These are phyloP conservation scores for Chrysopilus asiliformis DNA, from an alignment of 2,888 invertebrate species.

Conservation along the genomic window DNA sequence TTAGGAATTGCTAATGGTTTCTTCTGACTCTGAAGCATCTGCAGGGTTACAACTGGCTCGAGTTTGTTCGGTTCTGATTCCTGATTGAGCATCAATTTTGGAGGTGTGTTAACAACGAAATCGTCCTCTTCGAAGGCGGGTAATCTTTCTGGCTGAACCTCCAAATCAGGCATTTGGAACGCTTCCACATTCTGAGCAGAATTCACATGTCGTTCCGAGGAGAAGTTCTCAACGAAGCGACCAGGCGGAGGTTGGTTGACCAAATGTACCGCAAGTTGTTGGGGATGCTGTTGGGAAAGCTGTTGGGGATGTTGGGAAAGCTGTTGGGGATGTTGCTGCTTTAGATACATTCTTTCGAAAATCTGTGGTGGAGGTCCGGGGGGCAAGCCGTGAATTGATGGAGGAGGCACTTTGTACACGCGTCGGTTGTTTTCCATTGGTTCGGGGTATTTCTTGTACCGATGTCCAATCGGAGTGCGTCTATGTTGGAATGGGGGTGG, in stretches of 20 bases:
- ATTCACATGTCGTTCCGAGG: conserved; percentile 24
- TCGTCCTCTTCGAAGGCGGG: conserved; percentile 30
- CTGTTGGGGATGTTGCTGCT: conserved; percentile 18
- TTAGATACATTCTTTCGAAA: conserved; percentile 22
- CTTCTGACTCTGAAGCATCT: conserved; percentile 51
- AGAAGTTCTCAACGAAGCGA: conserved; percentile 19
- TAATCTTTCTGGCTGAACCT: conserved; percentile 16
- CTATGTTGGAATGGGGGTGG: conserved; percentile 31
- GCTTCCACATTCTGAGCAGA: no score
- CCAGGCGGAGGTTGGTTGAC: conserved; percentile 9
- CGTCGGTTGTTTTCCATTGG: conserved; percentile 22
- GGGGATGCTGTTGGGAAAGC: conserved; percentile 8
- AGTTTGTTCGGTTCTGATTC: conserved; percentile 28
- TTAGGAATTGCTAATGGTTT: no score
- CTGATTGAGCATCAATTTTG: conserved; percentile 29
- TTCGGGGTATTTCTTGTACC: conserved; percentile 3
- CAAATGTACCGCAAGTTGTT: conserved; percentile 5
- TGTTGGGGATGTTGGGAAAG: conserved; percentile 14
- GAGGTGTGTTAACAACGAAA: conserved; percentile 38
- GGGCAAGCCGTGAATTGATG: no score
- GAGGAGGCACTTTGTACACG: conserved; percentile 24
- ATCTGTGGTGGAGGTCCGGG: conserved; percentile 18
- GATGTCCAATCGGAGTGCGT: conserved; percentile 17
- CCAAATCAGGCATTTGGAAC: conserved; percentile 14
- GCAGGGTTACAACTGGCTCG: conserved; percentile 48